Evolutionary conservation across 2,797 vertebrate genomes (phyloP).

Genomic region (Moxostoma hubbsi): DNA sequence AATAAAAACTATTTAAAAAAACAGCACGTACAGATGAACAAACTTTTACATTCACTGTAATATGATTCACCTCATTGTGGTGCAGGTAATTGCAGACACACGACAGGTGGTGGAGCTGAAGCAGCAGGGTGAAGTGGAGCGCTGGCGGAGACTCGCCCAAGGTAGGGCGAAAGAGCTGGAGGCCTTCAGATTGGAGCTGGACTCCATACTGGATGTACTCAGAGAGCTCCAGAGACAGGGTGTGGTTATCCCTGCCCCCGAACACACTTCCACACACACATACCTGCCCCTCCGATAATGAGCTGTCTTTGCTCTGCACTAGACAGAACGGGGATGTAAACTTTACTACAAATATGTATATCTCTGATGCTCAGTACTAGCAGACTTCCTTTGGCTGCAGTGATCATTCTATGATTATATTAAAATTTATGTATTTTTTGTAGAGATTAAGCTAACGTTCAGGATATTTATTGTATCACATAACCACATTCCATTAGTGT

Average conservation of each 20-base stretch:
- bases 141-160: conserved; percentile 85
- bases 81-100: conserved; percentile 80
- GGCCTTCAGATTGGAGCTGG: conserved; percentile 87
- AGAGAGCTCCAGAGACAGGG: conserved; percentile 89
- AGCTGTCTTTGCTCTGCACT: conserved; percentile 3
- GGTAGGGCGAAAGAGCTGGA: conserved; percentile 86
- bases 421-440: not conserved
- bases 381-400: no score
- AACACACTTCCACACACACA: conserved; percentile 41
- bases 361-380: no score
- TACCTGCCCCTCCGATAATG: conserved; percentile 50
- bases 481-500: not conserved
- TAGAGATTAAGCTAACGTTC: not conserved
- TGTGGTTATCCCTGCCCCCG: conserved; percentile 77
- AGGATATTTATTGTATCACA: not conserved
- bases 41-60: no score
- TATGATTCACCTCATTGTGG: not conserved
- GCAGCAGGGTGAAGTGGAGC: conserved; percentile 78
- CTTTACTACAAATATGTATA: not conserved
- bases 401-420: not conserved
- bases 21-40: no score
- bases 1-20: no score
- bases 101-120: conserved; percentile 68
- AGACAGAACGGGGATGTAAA: not conserved
- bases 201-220: conserved; percentile 90